Conservation (phyloP, 2,113 vertebrate genomes). For the Orientallactaga bullata region DNA sequence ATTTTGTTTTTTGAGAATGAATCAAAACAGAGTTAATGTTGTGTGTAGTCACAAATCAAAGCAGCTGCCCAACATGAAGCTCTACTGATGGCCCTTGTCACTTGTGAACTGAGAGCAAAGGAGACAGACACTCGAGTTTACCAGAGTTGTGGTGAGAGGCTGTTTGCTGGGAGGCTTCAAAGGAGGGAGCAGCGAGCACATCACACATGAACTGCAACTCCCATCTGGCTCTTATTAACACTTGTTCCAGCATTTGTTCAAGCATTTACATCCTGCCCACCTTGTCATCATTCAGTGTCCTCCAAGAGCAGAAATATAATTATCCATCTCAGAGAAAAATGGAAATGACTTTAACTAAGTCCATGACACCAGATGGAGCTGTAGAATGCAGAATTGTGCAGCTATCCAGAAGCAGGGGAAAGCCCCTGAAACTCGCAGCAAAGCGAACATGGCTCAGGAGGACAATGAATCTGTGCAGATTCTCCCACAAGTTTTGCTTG, state of each 20-base stretch:
- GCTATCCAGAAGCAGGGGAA: neutral
- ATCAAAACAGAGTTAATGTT: neutral
- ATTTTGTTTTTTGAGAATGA: slow-evolving; percentile 38
- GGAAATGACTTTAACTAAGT: slow-evolving; percentile 53
- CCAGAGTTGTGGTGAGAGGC: neutral
- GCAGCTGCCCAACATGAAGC: slow-evolving; percentile 47
- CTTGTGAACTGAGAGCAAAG: slow-evolving; percentile 34
- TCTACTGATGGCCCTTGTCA: slow-evolving; percentile 46
- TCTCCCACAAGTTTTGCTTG: neutral
- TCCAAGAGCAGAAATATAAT: slow-evolving; percentile 63
- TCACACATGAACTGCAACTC: neutral
- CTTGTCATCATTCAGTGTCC: slow-evolving; percentile 62
- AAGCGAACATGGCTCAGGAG: neutral
- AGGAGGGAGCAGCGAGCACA: rapidly evolving
- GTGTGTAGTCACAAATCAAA: slow-evolving; percentile 25
- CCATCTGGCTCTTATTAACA: slow-evolving; percentile 69
- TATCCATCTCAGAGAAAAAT: neutral
- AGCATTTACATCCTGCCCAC: slow-evolving; percentile 52
- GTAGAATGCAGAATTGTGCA: slow-evolving; percentile 72
- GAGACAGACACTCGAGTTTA: slow-evolving; percentile 32
- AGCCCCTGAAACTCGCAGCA: neutral
- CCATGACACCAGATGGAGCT: slow-evolving; percentile 82
- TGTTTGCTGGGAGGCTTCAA: slow-evolving; percentile 12
- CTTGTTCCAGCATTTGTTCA: slow-evolving; percentile 67
- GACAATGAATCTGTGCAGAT: neutral